Conservation (phyloP, 2,797 vertebrate genomes). For the Macropus fuliginosus region DNA sequence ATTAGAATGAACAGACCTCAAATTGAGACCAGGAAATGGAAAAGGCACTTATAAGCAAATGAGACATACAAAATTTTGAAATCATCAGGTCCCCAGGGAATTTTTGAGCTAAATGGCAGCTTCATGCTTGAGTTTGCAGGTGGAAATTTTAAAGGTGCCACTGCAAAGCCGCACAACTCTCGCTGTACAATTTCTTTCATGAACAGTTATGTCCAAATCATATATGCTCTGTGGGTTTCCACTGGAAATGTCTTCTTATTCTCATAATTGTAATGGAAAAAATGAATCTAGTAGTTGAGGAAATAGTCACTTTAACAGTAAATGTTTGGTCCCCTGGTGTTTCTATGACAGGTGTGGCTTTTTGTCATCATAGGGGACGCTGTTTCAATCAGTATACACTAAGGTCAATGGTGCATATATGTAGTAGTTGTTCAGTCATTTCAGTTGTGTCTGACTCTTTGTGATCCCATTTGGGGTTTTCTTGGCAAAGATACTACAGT, state of each 20-base stretch:
- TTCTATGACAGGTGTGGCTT: background rate
- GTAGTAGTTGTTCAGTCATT: background rate
- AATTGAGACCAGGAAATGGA: conserved; percentile 44
- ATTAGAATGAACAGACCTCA: conserved; percentile 56
- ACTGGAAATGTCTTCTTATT: background rate
- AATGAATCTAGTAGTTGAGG: conserved; percentile 22
- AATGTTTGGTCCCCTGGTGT: background rate
- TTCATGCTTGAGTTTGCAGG: conserved; percentile 20
- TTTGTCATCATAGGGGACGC: background rate
- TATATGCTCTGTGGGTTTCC: conserved; percentile 8
- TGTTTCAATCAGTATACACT: background rate
- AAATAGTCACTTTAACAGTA: background rate
- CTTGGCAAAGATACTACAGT: background rate
- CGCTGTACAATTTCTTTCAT: background rate
- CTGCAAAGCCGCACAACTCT: background rate
- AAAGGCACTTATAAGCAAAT: conserved; percentile 11
- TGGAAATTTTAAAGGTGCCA: conserved; percentile 10
- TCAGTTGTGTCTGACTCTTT: background rate
- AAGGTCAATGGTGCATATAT: background rate
- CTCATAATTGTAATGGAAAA: background rate
- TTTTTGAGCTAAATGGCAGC: conserved; percentile 23
- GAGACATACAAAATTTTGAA: conserved; percentile 49
- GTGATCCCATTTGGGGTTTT: background rate
- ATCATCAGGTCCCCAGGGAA: conserved; percentile 49
- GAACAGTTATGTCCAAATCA: background rate